Evolutionary conservation across 1,140 invertebrate species (phyloP).

Genomic region (Drosophila seguyi): DNA sequence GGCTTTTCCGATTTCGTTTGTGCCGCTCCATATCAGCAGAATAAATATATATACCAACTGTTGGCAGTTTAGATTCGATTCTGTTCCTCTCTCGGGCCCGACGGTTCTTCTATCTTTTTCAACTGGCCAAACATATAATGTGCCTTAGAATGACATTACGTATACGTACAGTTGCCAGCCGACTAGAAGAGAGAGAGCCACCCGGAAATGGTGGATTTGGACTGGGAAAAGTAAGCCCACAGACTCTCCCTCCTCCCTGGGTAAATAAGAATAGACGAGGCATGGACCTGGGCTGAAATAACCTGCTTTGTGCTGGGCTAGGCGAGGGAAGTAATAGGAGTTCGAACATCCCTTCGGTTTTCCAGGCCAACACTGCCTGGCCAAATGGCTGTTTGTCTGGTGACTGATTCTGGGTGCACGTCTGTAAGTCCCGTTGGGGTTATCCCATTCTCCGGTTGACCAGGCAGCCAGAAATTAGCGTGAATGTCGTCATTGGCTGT

Average conservation of each 20-base stretch:
- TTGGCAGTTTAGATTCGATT: conserved; percentile 57
- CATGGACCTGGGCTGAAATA: neutral
- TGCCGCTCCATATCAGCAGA: conserved; percentile 52
- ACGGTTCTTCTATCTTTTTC: conserved; percentile 1
- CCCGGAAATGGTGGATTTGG: conserved; percentile 3
- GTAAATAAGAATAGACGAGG: conserved; percentile 26
- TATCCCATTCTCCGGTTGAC: conserved; percentile 26
- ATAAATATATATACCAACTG: conserved; percentile 57
- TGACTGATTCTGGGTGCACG: conserved; percentile 3
- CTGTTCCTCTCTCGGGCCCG: neutral
- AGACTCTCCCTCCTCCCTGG: conserved; percentile 1
- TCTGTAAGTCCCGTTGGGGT: conserved; percentile 10
- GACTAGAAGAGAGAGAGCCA: conserved; percentile 1
- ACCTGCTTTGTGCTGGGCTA: conserved; percentile 20
- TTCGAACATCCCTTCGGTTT: conserved; percentile 14
- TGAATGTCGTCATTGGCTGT: conserved; percentile 47
- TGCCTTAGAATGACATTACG: conserved; percentile 66
- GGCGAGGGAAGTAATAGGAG: conserved; percentile 1
- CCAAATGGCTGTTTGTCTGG: conserved; percentile 50
- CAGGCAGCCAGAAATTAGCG: conserved; percentile 62
- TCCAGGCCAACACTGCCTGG: conserved; percentile 15
- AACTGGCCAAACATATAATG: conserved; percentile 65
- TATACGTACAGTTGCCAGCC: conserved; percentile 59
- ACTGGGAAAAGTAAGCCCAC: conserved; percentile 37
- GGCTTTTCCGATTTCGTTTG: conserved; percentile 49